These are phyloP conservation scores for Nyctibius bracteatus DNA, from an alignment of 2,113 vertebrate genomes.

Conservation along the genomic window DNA sequence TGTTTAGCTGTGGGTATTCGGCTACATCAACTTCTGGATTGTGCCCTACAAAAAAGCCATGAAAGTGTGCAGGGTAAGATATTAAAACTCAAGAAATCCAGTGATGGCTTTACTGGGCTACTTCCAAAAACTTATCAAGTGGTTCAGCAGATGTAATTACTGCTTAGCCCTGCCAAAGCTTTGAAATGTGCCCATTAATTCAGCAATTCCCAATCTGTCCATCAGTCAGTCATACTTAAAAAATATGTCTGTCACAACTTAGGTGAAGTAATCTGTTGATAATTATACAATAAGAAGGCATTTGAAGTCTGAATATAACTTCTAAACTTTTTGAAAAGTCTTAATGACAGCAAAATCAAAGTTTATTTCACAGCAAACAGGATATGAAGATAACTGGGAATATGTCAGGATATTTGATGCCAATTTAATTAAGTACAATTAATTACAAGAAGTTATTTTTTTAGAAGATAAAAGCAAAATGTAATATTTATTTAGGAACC, in stretches of 20 bases:
- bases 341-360: constrained; percentile 32
- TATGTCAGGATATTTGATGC: constrained; percentile 4
- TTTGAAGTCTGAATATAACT: constrained; percentile 57
- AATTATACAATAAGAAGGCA: constrained; percentile 72
- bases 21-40: background rate
- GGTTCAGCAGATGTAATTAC: constrained; percentile 80
- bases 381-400: background rate
- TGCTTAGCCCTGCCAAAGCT: constrained; percentile 75
- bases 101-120: constrained; percentile 75
- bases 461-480: background rate
- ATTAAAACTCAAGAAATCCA: constrained; percentile 68
- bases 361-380: constrained; percentile 18
- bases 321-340: constrained; percentile 41
- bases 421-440: background rate
- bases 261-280: constrained; percentile 78
- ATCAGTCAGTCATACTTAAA: constrained; percentile 84
- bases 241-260: constrained; percentile 79
- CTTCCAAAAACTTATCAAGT: constrained; percentile 80
- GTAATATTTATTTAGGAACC: background rate
- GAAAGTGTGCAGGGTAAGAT: constrained; percentile 50
- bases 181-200: constrained; percentile 79
- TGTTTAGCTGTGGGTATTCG: background rate
- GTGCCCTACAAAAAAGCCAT: constrained; percentile 19
- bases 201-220: constrained; percentile 78
- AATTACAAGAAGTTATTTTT: background rate